Evolutionary conservation across 2,113 vertebrate genomes (phyloP), one percentile per base, ranked within the genome.

Genomic region (Melanerpes aurifrons): DNA sequence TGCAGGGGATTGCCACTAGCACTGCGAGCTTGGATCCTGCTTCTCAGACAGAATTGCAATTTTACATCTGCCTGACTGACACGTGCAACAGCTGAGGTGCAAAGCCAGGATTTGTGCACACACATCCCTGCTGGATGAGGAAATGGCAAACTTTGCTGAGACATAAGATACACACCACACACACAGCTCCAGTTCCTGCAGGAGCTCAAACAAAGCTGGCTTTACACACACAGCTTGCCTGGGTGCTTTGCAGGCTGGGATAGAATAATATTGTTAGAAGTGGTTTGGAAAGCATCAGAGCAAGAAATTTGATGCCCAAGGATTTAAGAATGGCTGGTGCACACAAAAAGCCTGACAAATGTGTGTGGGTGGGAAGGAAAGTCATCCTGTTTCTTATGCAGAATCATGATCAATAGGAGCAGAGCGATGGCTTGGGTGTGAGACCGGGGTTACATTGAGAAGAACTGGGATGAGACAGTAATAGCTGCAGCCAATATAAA

Each of bases 291-390:
- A 20, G 89, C 89, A 87, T 89, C 48, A 80, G 61, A 80, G 69
- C 37, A 82, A 87, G 83, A 78, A 89, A 92, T 72, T 68, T 1
- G 1, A 5, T 79, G 45, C 66, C 56, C 50, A 81, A 77, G 40
- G 29, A 53, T 69, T 88, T 86, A 68, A 90, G 54, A 78, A 75
- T 62, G 2, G 2, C 15, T 86, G 9, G 31, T 78, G 58, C 86
- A 93, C 50, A 72, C n/a, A 75, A 80, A 45, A 94, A 83, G 18
- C n/a, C 1, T 85, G 4, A 81, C 76, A 81, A 93, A 25, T 40
- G 15, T 26, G 54, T 3, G 86, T 67, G 71, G 78, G 92, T 75
- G 73, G 73, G 69, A 93, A 83, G 58, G 48, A 89, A 94, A 93
- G 71, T 82, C 86, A 92, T 18, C 59, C 57, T 89, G 56, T 89